These are phyloP conservation scores for Cryptocephalus moraei DNA, from an alignment of 2,888 invertebrate genomes.

Conservation along the genomic window DNA sequence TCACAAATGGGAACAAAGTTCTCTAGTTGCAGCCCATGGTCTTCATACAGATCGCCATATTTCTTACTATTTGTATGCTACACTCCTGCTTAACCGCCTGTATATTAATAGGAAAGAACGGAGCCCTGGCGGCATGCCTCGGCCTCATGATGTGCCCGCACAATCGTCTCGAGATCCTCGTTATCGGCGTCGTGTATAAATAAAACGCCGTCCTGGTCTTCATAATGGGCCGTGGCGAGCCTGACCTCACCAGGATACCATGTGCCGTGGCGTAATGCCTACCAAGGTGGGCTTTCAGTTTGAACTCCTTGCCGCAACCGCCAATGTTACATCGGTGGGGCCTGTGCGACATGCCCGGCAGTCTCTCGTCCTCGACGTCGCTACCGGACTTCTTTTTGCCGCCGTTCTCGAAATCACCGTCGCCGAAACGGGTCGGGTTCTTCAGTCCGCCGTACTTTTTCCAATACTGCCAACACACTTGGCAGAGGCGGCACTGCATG, in stretches of 20 bases:
- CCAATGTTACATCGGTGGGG: slow-evolving; percentile 84
- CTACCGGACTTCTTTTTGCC: slow-evolving; percentile 40
- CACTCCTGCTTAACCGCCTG: slow-evolving; percentile 76
- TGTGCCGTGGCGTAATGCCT: slow-evolving; percentile 91
- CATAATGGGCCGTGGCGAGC: slow-evolving; percentile 87
- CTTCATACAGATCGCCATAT: not conserved
- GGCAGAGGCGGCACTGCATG: slow-evolving; percentile 87
- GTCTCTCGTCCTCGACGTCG: slow-evolving; percentile 43
- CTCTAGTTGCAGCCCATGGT: too few species aligned
- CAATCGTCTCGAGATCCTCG: slow-evolving; percentile 78
- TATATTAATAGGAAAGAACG: slow-evolving; percentile 68
- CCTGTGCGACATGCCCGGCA: slow-evolving; percentile 50
- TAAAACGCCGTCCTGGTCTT: slow-evolving; percentile 96
- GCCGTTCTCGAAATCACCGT: slow-evolving; percentile 37
- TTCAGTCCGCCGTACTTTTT: slow-evolving; percentile 97
- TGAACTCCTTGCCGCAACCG: slow-evolving; percentile 92
- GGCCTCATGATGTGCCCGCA: slow-evolving; percentile 75
- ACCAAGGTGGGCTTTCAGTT: slow-evolving; percentile 86
- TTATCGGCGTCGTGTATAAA: slow-evolving; percentile 82
- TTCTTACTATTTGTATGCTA: slow-evolving; percentile 44
- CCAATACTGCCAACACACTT: slow-evolving; percentile 95
- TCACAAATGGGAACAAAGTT: too few species aligned
- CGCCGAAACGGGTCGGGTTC: slow-evolving; percentile 50
- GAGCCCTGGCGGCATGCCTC: slow-evolving; percentile 80
- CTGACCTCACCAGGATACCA: slow-evolving; percentile 62